Evolutionary conservation across 2,888 invertebrate species (phyloP).

Genomic region (Slavum lentiscoides): DNA sequence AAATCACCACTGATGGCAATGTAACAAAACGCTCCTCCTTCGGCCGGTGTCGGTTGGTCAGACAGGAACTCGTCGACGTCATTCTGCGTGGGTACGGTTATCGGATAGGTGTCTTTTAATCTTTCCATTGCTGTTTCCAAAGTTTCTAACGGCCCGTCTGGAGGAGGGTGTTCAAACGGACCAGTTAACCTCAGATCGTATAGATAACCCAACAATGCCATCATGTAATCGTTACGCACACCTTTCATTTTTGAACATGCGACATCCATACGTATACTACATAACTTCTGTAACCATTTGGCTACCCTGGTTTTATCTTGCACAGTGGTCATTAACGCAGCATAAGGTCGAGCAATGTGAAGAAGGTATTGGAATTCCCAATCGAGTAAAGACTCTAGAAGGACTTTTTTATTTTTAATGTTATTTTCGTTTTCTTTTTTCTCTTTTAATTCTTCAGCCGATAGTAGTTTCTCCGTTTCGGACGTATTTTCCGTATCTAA

Average conservation of each 20-base stretch:
- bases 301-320: constrained; percentile 62
- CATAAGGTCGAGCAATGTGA: constrained; percentile 62
- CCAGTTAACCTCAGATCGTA: constrained; percentile 60
- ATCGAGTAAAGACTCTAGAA: constrained; percentile 44
- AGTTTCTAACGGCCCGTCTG: constrained; percentile 60
- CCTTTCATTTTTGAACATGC: constrained; percentile 63
- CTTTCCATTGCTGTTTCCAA: constrained; percentile 60
- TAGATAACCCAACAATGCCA: constrained; percentile 61
- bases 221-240: constrained; percentile 65
- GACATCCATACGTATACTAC: constrained; percentile 60
- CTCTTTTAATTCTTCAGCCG: not conserved
- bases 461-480: not conserved
- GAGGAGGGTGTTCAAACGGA: constrained; percentile 63
- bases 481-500: not conserved
- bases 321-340: constrained; percentile 60
- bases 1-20: constrained; percentile 64
- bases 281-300: constrained; percentile 64
- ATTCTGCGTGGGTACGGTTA: constrained; percentile 62
- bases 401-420: not conserved
- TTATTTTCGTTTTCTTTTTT: not conserved
- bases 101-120: constrained; percentile 43
- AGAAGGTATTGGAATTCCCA: constrained; percentile 62
- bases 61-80: constrained; percentile 63
- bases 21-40: constrained; percentile 64
- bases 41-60: constrained; percentile 62